Base-by-base conservation (phyloP, 2,888 invertebrate genomes). In the Campoletis raptor region DNA sequence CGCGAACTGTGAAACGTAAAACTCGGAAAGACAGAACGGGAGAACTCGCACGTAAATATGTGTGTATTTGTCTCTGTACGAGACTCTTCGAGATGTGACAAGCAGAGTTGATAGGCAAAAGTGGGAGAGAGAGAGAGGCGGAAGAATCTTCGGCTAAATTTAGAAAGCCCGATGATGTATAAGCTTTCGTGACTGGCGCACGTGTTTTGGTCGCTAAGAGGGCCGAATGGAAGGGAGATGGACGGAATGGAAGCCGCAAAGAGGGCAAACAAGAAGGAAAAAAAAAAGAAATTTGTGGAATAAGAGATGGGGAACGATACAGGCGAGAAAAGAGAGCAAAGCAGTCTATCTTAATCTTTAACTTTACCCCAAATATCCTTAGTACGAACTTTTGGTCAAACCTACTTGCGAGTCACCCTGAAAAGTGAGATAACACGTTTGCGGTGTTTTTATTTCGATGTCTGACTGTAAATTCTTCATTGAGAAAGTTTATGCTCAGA, bases 111-210 rank as follows among this genome's bases (percentile, higher is more conserved):
- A 89, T 88, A 87, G 69, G 74, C 74, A 21, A 48, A 40, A 57
- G 54, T 12, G 30, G 9, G 57, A 12, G 24, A n/a, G 36, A 12
- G 40, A 40, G n/a, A 36, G 52, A 24, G 21, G 54, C 24, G 73
- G 42, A 61, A 57, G 73, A 80, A 78, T 81, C 52, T 66, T 72
- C 74, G 72, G 69, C 74, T 90, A 91, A 90, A 90, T 90, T 90
- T 91, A 90, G 90, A 90, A 83, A 84, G 83, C 83, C 69, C 88
- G 83, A 83, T 88, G 89, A 89, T 87, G 87, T 84, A 89, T 86
- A 88, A 83, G 89, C 85, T 87, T 87, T 83, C 82, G 89, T 87
- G 80, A 76, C 80, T 83, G 83, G 83, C 86, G 89, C 90, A 90
- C 90, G 89, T 90, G 90, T 88, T 89, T 89, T 76, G 86, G 83